Base-by-base conservation (phyloP, 2,113 vertebrate species). In the Ammodytes dubius region DNA sequence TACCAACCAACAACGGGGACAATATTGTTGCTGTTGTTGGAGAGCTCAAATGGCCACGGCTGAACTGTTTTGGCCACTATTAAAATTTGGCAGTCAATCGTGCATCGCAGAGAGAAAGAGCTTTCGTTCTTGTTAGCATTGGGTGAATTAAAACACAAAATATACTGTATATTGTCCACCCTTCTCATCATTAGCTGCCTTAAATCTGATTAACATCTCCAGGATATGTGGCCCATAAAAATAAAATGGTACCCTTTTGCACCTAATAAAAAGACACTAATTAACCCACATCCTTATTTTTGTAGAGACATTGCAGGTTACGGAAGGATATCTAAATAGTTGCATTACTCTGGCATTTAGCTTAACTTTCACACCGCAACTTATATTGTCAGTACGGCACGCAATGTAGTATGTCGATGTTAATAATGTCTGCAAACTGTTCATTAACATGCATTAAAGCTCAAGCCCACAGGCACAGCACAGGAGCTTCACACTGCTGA, bases 141-240 rank as follows among this genome's bases (percentile, higher is more conserved):
- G 27, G 27, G 27, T 27, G 27, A 27, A 27, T 27, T 27, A 27
- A 27, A 27, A 27, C 27, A 27, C n/a, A n/a, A n/a, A n/a, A n/a
- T n/a, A n/a, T n/a, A n/a, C n/a, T n/a, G n/a, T n/a, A n/a, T n/a
- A n/a, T n/a, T 71, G 74, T 68, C 50, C 70, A 65, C 84, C 46
- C 49, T 70, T 87, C 60, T 67, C 77, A 70, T 82, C 74, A 85
- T 86, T 79, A 88, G 76, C 45, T 64, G 45, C 52, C 19, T 79
- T 27, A 54, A 77, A 85, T 89, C 67, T 46, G 37, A 81, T 64
- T 80, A 6, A 78, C 71, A 81, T 83, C 64, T 83, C 12, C 53
- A 78, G 82, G 60, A 90, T 59, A 88, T 82, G 65, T 77, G 68
- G 43, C 76, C 77, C 87, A 82, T 87, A 88, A 92, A 88, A 90